Evolutionary conservation across 2,888 invertebrate species (phyloP).

Genomic region (Eupithecia centaureata): DNA sequence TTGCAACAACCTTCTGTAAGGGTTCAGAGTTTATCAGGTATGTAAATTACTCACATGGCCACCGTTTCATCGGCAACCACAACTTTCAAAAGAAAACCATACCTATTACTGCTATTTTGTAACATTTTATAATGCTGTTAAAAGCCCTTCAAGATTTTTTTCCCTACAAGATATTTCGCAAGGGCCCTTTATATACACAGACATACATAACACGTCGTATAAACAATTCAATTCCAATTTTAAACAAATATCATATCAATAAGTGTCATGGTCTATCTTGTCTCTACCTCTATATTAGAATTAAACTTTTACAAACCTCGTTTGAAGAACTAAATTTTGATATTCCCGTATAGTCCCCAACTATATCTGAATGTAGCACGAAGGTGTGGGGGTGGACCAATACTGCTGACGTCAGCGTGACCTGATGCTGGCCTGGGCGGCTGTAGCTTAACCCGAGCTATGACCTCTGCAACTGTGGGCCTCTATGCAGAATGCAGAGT

Average conservation of each 20-base stretch:
- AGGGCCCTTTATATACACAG: too few relatives aligned
- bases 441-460: constrained; percentile 75
- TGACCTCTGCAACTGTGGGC: constrained; percentile 63
- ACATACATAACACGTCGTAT: neutral
- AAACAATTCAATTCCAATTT: neutral
- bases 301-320: neutral
- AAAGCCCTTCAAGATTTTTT: neutral
- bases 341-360: neutral
- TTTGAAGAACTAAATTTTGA: neutral
- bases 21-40: neutral
- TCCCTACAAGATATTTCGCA: neutral
- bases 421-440: constrained; percentile 81
- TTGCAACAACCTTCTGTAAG: neutral
- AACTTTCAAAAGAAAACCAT: neutral
- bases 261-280: neutral
- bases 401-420: constrained; percentile 81
- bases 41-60: neutral
- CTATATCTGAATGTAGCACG: constrained; percentile 60
- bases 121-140: neutral
- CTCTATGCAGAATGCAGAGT: constrained; percentile 17
- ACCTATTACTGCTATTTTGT: neutral
- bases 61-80: neutral
- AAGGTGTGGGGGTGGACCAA: constrained; percentile 65
- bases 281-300: too few relatives aligned
- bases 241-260: neutral